Evolutionary conservation across 2,888 invertebrate species (phyloP), one percentile per base, ranked within the genome.

Genomic region (Cephus pulcher): DNA sequence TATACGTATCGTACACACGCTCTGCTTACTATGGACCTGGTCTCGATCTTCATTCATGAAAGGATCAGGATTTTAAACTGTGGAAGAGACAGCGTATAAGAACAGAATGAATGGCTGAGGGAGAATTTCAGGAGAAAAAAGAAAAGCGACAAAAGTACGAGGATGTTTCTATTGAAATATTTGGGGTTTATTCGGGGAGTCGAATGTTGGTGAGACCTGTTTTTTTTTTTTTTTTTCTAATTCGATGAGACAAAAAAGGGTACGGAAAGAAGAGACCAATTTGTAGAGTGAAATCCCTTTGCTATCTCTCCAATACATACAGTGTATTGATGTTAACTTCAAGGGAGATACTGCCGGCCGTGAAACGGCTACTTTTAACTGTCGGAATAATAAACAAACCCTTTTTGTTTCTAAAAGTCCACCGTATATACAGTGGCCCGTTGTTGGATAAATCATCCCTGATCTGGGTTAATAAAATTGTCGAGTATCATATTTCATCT

Each of bases 401-500:
- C 79, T 83, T 83, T 83, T 83, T 82, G 56, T 78, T 79, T 74
- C 77, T 69, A 23, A 56, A 74, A 75, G 71, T 71, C 78, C 74
- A 34, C 78, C 79, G 74, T 77, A 75, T 70, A 75, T 75, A 86
- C 85, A 85, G 85, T 84, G 79, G 83, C 78, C 76, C 84, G 79
- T 85, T 87, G 84, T 86, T 80, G 75, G 40, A 79, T 78, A 75
- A 80, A 40, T 74, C 76, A 69, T 80, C 77, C 83, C 84, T 85
- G 84, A 87, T 87, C 84, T 82, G 79, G 83, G 85, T 84, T 85
- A 86, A 87, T 86, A 86, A 86, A 87, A 84, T 87, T 83, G 34
- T 78, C 78, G 69, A 79, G 80, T 86, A 82, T 86, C 83, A 75
- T 79, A 74, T 86, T 86, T 84, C 86, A 84, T 78, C 79, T 75